Evolutionary conservation across 2,113 vertebrate species (phyloP).

Genomic region (Tragelaphus imberbis): DNA sequence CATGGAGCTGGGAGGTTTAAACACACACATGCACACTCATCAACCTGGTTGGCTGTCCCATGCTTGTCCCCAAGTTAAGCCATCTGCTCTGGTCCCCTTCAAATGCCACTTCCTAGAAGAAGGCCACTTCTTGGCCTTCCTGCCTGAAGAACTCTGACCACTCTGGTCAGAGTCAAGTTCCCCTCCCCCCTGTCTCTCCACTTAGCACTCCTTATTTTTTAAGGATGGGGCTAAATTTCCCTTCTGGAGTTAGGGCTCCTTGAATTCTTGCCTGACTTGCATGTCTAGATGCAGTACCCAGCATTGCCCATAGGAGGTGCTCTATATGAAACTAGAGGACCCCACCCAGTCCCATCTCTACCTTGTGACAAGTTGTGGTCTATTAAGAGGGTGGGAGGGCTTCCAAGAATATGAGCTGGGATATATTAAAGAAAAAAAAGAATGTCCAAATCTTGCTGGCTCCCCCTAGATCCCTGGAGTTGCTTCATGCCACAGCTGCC

Average conservation of each 20-base stretch:
- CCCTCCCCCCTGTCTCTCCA: not conserved
- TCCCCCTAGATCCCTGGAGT: not conserved
- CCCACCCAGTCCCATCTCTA: too few species aligned
- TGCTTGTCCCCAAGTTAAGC: not conserved
- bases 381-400: not conserved
- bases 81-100: not conserved
- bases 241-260: not conserved
- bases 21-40: not conserved
- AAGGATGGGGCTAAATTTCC: not conserved
- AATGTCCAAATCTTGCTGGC: not conserved
- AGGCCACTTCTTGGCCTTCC: not conserved
- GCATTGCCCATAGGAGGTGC: not conserved
- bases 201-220: not conserved
- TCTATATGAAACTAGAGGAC: not conserved
- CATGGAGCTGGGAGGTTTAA: conserved; percentile 13
- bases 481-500: not conserved
- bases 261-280: not conserved
- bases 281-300: not conserved
- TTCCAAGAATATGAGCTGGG: not conserved
- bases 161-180: not conserved
- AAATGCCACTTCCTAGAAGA: not conserved
- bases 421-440: not conserved
- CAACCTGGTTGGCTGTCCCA: not conserved
- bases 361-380: not conserved
- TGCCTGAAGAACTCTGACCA: not conserved